Conservation (phyloP, 1,140 invertebrate genomes). For the Aplysia californica region DNA sequence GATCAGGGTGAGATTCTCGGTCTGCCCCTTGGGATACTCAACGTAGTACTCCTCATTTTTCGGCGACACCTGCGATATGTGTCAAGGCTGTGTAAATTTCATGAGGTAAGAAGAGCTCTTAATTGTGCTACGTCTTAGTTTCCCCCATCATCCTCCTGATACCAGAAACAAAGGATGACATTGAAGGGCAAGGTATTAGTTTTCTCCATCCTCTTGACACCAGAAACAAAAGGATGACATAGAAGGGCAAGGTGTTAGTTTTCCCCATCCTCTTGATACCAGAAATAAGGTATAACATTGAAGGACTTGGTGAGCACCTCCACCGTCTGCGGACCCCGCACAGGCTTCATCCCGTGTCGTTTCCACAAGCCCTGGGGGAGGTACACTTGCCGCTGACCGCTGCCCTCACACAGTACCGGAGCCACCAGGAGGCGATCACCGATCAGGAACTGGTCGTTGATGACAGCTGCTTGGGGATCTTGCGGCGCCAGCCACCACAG, state of each 20-base stretch:
- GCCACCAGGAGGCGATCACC: conserved; percentile 85
- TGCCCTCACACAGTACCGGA: conserved; percentile 79
- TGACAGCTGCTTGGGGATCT: conserved; percentile 80
- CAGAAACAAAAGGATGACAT: too few species aligned
- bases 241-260: too few species aligned
- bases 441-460: conserved; percentile 86
- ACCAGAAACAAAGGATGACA: too few species aligned
- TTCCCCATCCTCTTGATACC: too few species aligned
- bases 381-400: conserved; percentile 77
- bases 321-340: conserved; percentile 7
- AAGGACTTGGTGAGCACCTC: not conserved
- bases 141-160: too few species aligned
- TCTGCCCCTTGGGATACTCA: conserved; percentile 32
- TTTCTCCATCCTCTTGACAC: too few species aligned
- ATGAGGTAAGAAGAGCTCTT: too few species aligned
- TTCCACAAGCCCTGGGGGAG: conserved; percentile 65
- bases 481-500: conserved; percentile 90
- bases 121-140: too few species aligned
- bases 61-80: conserved; percentile 23
- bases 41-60: conserved; percentile 28
- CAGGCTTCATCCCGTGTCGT: not conserved
- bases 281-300: conserved; percentile 28
- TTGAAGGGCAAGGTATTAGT: too few species aligned
- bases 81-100: conserved; percentile 30
- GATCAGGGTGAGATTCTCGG: conserved; percentile 29